Percentiles rank a stretch among this genome's conserved stretches.
Evolutionary conservation across 1,140 invertebrate species (phyloP).

Genomic region (Drosophila burlai): DNA sequence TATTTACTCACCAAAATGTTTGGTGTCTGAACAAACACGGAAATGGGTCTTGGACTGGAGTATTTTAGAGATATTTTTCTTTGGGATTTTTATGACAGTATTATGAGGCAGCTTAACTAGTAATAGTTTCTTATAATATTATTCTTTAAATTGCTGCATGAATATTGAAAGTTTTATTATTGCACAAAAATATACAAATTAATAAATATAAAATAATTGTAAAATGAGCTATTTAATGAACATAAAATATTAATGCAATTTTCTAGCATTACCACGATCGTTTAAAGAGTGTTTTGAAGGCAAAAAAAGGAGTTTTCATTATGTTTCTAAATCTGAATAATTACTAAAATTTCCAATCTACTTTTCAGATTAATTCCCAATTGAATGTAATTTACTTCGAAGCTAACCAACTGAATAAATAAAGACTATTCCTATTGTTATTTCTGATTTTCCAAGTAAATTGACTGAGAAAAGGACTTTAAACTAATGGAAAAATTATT

Average conservation of each 20-base stretch:
- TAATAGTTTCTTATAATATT: too few relatives aligned
- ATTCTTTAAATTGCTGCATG: too few relatives aligned
- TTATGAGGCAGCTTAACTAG: too few relatives aligned
- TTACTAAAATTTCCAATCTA: not conserved
- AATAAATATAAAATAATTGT: not conserved
- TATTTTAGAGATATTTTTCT: too few relatives aligned
- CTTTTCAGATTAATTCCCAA: not conserved
- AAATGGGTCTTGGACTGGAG: not conserved
- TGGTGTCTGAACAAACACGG: not conserved
- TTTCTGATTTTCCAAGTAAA: not conserved
- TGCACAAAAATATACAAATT: too few relatives aligned
- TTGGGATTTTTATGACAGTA: too few relatives aligned
- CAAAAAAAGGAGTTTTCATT: too few relatives aligned
- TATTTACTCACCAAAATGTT: slow-evolving; percentile 27
- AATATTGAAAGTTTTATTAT: too few relatives aligned
- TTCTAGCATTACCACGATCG: too few relatives aligned
- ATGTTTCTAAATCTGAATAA: not conserved
- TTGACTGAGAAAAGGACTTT: not conserved
- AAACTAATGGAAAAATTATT: not conserved
- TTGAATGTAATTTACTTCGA: not conserved
- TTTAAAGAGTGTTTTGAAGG: too few relatives aligned
- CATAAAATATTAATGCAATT: too few relatives aligned
- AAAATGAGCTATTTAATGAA: not conserved
- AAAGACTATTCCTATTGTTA: not conserved
- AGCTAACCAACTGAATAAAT: not conserved